Evolutionary conservation across 37 sponge, comb jelly and placozoan genomes (phyloP).

Genomic region (Corticium candelabrum): DNA sequence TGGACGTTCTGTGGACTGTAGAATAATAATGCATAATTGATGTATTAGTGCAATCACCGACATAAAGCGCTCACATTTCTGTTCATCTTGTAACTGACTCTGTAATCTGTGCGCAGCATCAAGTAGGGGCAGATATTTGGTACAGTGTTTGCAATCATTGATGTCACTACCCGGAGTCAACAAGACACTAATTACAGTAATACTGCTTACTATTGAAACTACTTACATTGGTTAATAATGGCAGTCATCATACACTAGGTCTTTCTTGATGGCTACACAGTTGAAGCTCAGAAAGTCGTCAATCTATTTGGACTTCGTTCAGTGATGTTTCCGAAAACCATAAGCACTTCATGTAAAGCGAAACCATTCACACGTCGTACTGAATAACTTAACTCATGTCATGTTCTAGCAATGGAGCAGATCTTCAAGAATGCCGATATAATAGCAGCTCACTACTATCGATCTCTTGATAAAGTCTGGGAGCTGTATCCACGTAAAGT

Average conservation of each 20-base stretch:
- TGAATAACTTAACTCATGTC: neutral
- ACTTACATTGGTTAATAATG: neutral
- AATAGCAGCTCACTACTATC: conserved; percentile 18
- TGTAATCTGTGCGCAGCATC: neutral
- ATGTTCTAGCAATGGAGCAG: neutral
- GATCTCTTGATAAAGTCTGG: conserved; percentile 19
- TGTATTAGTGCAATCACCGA: no score
- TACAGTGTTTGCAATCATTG: neutral
- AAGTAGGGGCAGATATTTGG: neutral
- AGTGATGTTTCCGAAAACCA: neutral
- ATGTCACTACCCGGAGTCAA: neutral
- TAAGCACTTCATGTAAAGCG: neutral
- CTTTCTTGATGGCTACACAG: neutral
- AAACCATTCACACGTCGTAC: no score
- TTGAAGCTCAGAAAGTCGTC: neutral
- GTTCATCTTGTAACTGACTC: neutral
- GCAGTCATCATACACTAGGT: no score
- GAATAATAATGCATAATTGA: no score
- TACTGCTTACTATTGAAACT: neutral
- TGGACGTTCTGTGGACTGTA: no score
- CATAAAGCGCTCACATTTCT: no score
- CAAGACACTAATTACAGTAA: neutral
- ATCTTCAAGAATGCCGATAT: conserved; percentile 16
- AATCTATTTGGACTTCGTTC: neutral
- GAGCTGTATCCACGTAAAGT: conserved; percentile 19